Percentiles rank a stretch among this genome's conserved stretches.
These are phyloP conservation scores for Corvus hawaiiensis DNA, from an alignment of 2,113 vertebrate genomes.

Conservation along the genomic window DNA sequence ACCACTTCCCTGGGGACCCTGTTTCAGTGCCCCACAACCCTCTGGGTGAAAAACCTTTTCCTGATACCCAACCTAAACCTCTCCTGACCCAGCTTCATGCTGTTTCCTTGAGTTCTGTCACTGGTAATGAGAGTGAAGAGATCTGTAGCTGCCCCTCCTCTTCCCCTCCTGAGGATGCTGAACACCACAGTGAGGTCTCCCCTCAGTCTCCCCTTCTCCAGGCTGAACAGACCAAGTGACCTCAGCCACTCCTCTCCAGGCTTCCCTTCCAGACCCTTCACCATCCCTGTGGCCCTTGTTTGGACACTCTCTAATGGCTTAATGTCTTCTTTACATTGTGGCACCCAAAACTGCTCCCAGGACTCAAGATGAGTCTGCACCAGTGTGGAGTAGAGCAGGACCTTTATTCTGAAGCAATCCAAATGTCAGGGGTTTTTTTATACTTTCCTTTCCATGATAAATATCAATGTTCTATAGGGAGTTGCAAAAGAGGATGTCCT, in stretches of 20 bases:
- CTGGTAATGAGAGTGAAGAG: not conserved
- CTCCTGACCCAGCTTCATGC: not conserved
- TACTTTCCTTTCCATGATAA: not conserved
- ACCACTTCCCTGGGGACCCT: not conserved
- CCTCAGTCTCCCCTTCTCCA: not conserved
- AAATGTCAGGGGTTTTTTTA: accelerated
- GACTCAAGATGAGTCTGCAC: not conserved
- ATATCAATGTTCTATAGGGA: not conserved
- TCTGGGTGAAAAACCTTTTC: not conserved
- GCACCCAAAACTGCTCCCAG: not conserved
- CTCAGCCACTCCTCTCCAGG: not conserved
- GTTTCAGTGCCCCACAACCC: accelerated
- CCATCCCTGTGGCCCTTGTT: not conserved
- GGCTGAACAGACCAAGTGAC: not conserved
- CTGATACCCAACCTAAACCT: not conserved
- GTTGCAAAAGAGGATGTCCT: not conserved
- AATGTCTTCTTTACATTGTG: not conserved
- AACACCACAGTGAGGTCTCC: not conserved
- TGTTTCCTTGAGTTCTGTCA: accelerated
- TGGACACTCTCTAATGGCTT: not conserved
- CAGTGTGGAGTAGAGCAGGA: not conserved
- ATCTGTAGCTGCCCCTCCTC: not conserved
- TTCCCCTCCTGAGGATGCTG: not conserved
- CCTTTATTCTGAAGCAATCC: not conserved
- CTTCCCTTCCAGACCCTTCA: accelerated